These are phyloP conservation scores for Iphiclides podalirius DNA, from an alignment of 2,888 invertebrate species.

Conservation along the genomic window DNA sequence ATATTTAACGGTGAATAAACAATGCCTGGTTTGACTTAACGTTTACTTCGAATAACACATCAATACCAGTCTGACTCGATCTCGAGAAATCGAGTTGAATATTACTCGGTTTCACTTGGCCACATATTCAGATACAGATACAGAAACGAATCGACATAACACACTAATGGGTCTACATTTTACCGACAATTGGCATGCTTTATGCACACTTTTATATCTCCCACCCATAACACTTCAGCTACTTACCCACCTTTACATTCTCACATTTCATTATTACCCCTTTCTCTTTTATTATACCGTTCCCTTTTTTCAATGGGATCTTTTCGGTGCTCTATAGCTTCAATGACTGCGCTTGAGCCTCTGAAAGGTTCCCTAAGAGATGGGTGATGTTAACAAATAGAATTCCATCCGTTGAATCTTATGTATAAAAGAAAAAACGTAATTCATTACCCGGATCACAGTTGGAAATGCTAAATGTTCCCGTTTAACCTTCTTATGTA, in stretches of 20 bases:
- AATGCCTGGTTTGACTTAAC: conserved; percentile 9
- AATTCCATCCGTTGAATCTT: background rate
- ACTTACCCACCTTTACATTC: conserved; percentile 33
- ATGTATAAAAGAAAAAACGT: too few relatives aligned
- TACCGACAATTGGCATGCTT: conserved; percentile 49
- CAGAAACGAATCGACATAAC: conserved; percentile 48
- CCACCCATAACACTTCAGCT: conserved; percentile 27
- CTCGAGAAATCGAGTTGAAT: conserved; percentile 8
- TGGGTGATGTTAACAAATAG: background rate
- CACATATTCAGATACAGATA: background rate
- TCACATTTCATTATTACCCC: conserved; percentile 21
- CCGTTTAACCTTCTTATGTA: background rate
- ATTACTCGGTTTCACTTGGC: background rate
- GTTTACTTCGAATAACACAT: background rate
- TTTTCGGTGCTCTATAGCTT: conserved; percentile 7
- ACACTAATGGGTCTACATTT: conserved; percentile 69
- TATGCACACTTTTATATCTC: conserved; percentile 25
- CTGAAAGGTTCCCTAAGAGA: background rate
- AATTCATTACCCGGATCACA: background rate
- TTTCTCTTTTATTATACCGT: conserved; percentile 4
- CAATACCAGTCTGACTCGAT: background rate
- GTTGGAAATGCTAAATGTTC: background rate
- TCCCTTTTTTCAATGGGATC: conserved; percentile 3
- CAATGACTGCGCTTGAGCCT: conserved; percentile 17
- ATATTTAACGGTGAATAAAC: too few relatives aligned